These are phyloP conservation scores for Leptodon cayanensis DNA, from an alignment of 2,797 vertebrate species.

Conservation along the genomic window DNA sequence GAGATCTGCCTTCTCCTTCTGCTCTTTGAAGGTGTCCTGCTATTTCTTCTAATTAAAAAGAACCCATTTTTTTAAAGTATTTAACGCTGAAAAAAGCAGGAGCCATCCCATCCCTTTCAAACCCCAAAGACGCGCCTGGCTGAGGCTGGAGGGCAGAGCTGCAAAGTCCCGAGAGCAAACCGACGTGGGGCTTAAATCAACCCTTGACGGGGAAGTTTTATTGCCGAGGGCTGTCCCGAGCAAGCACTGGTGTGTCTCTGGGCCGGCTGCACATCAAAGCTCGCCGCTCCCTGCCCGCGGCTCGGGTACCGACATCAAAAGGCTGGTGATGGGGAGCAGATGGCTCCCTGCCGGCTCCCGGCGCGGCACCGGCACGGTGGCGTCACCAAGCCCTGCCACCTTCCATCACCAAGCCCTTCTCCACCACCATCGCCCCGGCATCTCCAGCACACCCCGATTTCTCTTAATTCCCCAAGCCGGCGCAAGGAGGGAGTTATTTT, in stretches of 20 bases:
- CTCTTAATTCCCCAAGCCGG: neutral
- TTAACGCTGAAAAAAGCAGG: neutral
- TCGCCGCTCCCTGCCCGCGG: neutral
- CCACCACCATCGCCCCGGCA: neutral
- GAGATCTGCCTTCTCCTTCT: neutral
- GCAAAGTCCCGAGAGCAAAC: neutral
- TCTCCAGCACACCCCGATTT: neutral
- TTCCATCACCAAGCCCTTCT: neutral
- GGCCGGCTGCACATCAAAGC: constrained; percentile 28
- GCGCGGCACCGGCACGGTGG: neutral
- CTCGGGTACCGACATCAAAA: neutral
- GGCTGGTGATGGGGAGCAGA: constrained; percentile 12
- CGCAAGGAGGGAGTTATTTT: neutral
- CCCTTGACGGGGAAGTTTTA: neutral
- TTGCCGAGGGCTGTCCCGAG: neutral
- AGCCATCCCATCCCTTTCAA: neutral
- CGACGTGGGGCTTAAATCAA: neutral
- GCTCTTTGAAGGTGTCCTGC: neutral
- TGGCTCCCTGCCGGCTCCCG: neutral
- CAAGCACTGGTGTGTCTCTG: neutral
- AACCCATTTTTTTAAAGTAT: fast-evolving
- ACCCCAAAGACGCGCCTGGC: neutral
- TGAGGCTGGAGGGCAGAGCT: neutral
- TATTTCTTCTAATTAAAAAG: neutral
- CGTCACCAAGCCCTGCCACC: neutral